Evolutionary conservation across 1,140 invertebrate genomes (phyloP).

Genomic region (Drosophila athabasca): DNA sequence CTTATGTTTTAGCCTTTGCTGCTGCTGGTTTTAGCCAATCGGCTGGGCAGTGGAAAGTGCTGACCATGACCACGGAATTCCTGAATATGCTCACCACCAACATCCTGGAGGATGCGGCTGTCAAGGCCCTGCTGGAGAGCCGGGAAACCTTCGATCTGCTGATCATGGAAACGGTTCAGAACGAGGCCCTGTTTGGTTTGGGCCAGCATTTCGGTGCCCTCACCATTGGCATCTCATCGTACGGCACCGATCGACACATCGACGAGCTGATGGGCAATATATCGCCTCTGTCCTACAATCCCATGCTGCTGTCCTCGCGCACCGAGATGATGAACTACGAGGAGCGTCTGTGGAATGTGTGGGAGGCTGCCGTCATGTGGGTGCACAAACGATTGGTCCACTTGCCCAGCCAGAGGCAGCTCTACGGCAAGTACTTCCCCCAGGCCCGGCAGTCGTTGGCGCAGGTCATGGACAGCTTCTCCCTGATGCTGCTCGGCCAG

Average conservation of each 20-base stretch:
- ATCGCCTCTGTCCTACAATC: conserved; percentile 78
- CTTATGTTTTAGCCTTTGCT: conserved; percentile 27
- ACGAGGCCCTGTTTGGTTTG: conserved; percentile 71
- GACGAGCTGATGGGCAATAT: conserved; percentile 73
- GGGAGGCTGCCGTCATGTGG: conserved; percentile 40
- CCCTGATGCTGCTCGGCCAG: conserved; percentile 86
- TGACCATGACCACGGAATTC: conserved; percentile 60
- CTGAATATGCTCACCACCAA: conserved; percentile 51
- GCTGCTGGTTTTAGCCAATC: conserved; percentile 25
- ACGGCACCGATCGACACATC: conserved; percentile 68
- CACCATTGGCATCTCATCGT: conserved; percentile 72
- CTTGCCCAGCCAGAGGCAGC: conserved; percentile 69
- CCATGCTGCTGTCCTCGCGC: conserved; percentile 66
- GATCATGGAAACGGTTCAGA: conserved; percentile 69
- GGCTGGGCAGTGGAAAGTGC: conserved; percentile 44
- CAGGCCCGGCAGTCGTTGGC: conserved; percentile 32
- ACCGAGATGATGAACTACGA: conserved; percentile 83
- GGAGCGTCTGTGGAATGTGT: conserved; percentile 83
- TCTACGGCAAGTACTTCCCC: conserved; percentile 83
- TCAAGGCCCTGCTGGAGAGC: conserved; percentile 37
- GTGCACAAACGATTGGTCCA: conserved; percentile 48
- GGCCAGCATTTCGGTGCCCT: conserved; percentile 71
- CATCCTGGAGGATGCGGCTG: conserved; percentile 70
- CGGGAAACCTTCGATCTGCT: conserved; percentile 68
- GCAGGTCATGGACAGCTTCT: conserved; percentile 81